Conservation (phyloP, 2,888 invertebrate genomes). For the Leptura quadrifasciata region DNA sequence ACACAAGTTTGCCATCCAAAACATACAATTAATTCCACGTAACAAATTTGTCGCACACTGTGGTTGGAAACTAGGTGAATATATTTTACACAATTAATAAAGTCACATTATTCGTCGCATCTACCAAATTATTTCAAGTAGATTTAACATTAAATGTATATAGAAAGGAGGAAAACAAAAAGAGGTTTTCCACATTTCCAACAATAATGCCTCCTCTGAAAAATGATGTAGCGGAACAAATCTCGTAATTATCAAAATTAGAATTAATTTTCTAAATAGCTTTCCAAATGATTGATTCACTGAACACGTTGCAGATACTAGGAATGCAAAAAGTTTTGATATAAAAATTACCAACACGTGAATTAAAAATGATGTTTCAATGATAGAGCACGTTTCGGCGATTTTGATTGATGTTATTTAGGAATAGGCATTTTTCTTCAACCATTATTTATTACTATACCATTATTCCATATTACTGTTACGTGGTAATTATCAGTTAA, state of each 20-base stretch:
- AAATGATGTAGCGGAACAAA: constrained; percentile 31
- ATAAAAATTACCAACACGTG: constrained; percentile 30
- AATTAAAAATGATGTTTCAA: constrained; percentile 55
- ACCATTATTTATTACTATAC: constrained; percentile 12
- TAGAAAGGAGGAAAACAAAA: background rate
- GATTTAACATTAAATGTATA: constrained; percentile 22
- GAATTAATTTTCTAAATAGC: constrained; percentile 27
- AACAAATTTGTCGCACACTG: background rate
- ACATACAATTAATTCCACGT: background rate
- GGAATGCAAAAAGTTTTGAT: constrained; percentile 22
- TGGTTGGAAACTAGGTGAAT: background rate
- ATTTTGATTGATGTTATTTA: constrained; percentile 53
- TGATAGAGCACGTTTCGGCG: constrained; percentile 58
- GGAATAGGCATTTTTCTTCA: constrained; percentile 4
- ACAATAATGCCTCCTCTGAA: constrained; percentile 9
- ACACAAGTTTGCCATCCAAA: background rate
- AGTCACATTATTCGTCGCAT: constrained; percentile 12
- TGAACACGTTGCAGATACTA: constrained; percentile 10
- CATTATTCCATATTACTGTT: constrained; percentile 19
- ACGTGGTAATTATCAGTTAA: constrained; percentile 22
- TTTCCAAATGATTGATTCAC: constrained; percentile 23
- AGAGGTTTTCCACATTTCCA: constrained; percentile 21
- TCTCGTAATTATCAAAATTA: constrained; percentile 30
- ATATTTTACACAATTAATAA: constrained; percentile 30
- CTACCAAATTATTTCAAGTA: constrained; percentile 21